A percentile compares a stretch with the other conserved stretches of the same genome.
phyloP scores from a whole-genome alignment of 2,888 invertebrate species.

The Hirtodrosophila histrioides region DNA sequence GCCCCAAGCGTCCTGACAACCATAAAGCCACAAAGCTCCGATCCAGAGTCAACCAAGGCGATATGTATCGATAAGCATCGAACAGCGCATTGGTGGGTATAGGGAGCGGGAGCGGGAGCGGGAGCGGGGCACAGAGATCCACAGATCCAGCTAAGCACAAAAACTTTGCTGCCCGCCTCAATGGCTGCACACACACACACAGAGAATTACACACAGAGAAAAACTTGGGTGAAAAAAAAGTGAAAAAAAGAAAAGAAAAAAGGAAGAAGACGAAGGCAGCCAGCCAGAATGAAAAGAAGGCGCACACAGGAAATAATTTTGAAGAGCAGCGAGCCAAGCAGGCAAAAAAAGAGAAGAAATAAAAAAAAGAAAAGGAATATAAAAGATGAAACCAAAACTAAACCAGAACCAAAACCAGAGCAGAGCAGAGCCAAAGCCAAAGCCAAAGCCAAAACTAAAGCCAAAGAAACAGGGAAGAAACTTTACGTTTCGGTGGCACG shows the following conservation, averaged over 20 bases:
- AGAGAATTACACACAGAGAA: slow-evolving; percentile 4
- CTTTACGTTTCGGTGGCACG: slow-evolving; percentile 64
- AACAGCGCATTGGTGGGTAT: slow-evolving; percentile 45
- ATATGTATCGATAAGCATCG: slow-evolving; percentile 51
- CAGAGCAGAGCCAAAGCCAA: no score
- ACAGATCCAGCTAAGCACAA: slow-evolving; percentile 19
- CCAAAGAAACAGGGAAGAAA: slow-evolving; percentile 50
- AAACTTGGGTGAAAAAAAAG: slow-evolving; percentile 23
- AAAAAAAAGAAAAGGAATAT: slow-evolving; percentile 25
- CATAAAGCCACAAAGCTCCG: slow-evolving; percentile 15
- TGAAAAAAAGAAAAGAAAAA: background rate
- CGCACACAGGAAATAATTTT: slow-evolving; percentile 59
- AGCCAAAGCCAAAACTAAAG: slow-evolving; percentile 42
- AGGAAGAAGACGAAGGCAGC: slow-evolving; percentile 11
- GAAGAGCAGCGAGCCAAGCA: slow-evolving; percentile 48
- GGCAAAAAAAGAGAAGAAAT: slow-evolving; percentile 15
- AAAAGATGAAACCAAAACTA: slow-evolving; percentile 33
- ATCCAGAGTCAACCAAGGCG: slow-evolving; percentile 9
- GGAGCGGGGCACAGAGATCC: slow-evolving; percentile 10
- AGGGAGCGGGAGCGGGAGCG: background rate
- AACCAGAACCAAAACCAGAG: slow-evolving; percentile 26
- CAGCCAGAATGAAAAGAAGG: slow-evolving; percentile 42
- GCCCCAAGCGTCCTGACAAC: slow-evolving; percentile 1
- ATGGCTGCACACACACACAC: slow-evolving; percentile 23
- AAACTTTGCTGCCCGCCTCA: slow-evolving; percentile 28